Conservation (phyloP, 2,797 vertebrate genomes). For the Hydrolagus colliei region DNA sequence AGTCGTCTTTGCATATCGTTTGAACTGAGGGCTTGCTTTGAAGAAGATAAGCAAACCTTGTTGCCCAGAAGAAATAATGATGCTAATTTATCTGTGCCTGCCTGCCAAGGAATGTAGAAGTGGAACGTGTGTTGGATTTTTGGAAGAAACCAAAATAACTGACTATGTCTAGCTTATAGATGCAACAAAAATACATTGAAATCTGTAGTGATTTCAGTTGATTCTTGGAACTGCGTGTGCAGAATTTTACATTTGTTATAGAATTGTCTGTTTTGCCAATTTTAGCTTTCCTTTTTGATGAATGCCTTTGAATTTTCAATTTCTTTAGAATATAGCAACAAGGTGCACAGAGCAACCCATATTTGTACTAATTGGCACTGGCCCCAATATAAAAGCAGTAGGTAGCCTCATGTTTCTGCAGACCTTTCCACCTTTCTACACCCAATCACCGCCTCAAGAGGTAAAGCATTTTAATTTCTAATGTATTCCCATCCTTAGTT, state of each 20-base stretch:
- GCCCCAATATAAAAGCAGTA: too few species aligned
- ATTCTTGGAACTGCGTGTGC: not conserved
- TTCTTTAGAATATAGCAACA: not conserved
- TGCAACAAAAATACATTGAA: not conserved
- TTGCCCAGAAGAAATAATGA: conserved; percentile 50
- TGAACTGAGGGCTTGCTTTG: conserved; percentile 49
- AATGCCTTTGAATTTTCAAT: not conserved
- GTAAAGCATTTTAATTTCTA: too few species aligned
- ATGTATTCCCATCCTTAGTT: not conserved
- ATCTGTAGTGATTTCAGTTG: not conserved
- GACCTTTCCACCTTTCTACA: too few species aligned
- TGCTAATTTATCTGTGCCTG: conserved; percentile 51
- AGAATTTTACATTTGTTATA: not conserved
- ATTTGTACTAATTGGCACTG: too few species aligned
- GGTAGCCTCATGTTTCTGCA: too few species aligned
- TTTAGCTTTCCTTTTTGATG: not conserved
- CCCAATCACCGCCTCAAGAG: too few species aligned
- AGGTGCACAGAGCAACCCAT: too few species aligned
- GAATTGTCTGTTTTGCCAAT: not conserved
- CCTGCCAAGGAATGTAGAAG: conserved; percentile 38
- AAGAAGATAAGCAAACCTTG: conserved; percentile 46
- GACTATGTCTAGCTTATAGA: not conserved
- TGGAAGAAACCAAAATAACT: conserved; percentile 44
- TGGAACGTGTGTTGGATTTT: conserved; percentile 31
- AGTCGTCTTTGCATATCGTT: conserved; percentile 50